phyloP scores from a whole-genome alignment of 2,797 vertebrate genomes.

The Podarcis lilfordi region DNA sequence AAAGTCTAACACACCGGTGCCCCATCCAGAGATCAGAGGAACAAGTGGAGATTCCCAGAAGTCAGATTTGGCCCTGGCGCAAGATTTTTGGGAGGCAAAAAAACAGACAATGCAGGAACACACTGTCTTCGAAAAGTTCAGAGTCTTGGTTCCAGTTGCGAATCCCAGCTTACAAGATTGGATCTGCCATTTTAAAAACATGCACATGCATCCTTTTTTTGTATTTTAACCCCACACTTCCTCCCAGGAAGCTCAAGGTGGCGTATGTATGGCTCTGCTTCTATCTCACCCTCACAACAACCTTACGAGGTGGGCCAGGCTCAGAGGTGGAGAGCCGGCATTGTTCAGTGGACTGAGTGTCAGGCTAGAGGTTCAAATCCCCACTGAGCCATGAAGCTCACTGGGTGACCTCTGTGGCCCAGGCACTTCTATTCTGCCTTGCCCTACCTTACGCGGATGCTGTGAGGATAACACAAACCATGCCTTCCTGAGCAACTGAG shows the following conservation, averaged over 20 bases:
- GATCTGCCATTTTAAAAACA: neutral
- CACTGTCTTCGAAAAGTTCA: neutral
- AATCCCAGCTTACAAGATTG: neutral
- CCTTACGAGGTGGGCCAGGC: neutral
- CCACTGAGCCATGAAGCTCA: neutral
- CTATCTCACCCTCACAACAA: neutral
- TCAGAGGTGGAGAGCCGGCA: neutral
- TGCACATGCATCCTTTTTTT: neutral
- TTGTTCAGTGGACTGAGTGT: neutral
- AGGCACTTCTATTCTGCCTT: neutral
- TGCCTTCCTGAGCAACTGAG: neutral
- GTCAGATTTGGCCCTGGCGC: too few relatives aligned
- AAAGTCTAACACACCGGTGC: neutral
- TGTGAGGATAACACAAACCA: neutral
- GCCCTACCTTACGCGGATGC: neutral
- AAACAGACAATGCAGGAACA: neutral
- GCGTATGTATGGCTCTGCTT: neutral
- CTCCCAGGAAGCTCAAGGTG: neutral
- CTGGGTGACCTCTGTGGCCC: neutral
- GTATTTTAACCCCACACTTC: neutral
- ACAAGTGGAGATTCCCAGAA: too few relatives aligned
- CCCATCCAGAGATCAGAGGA: neutral
- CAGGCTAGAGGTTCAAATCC: neutral
- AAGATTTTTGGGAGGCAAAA: neutral
- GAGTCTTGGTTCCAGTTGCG: neutral